Base-by-base conservation (phyloP, 2,797 vertebrate genomes). In the Coregonus ussuriensis region DNA sequence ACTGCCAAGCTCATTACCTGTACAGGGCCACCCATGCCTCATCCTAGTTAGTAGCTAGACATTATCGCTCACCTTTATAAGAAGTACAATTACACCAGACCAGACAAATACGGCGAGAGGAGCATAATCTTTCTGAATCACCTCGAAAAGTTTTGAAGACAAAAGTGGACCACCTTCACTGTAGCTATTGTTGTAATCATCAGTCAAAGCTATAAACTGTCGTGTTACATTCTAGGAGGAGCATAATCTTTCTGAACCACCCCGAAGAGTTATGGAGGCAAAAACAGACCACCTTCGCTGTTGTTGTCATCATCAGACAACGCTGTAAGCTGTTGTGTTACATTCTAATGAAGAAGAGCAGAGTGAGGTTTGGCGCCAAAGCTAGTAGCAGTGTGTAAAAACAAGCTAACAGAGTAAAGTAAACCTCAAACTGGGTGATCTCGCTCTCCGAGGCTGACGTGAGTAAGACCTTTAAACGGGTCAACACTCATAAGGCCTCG, bases 1-100 rank as follows among this genome's bases (percentile, higher is more conserved):
- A 85, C 70, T 77, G 73, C 72, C 63, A 81, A 87, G 85, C 89
- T 93, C 88, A 91, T 92, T 92, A 92, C 76, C 83, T 79, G 81
- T 3, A 25, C 41, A 13, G n/a, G 80, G 69, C 84, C 77, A 81
- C 77, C 31, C 56, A 67, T 74, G 81, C 86, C 80, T 89, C 83
- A 81, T 81, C 72, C 71, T 52, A 14, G 70, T 77, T 84, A 75
- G 80, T 77, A 69, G 70, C 74, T 81, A 83, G 83, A 85, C 82
- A 53, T 52, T 79, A 89, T 89, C 81, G 74, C 85, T 83, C 81
- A 79, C 76, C 85, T 66, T 67, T 3, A 16, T 9, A 81, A 73
- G 77, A 76, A 83, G 79, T 69, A 4, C 84, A 91, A 87, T 88
- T 88, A 91, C 76, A 87, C 66, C 66, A 67, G 54, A 80, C 77